Percentiles rank a stretch among this genome's conserved stretches.
phyloP scores from a whole-genome alignment of 2,113 vertebrate species.

The Apodemus sylvaticus region DNA sequence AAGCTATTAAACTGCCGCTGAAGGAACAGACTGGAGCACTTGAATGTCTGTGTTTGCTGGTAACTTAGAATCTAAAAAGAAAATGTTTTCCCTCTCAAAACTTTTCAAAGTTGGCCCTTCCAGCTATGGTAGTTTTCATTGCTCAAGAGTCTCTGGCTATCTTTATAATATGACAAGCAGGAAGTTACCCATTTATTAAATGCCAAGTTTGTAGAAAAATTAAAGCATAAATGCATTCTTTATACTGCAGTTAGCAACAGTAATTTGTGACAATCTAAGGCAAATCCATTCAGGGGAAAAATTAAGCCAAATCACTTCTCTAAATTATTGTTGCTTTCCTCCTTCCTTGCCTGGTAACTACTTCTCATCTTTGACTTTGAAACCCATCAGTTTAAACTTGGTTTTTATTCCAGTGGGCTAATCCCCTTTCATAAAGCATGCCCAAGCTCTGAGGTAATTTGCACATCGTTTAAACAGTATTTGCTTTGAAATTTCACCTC shows the following conservation, averaged over 20 bases:
- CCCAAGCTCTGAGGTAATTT: constrained; percentile 91
- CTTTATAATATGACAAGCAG: constrained; percentile 64
- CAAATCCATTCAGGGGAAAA: constrained; percentile 70
- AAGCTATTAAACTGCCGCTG: constrained; percentile 77
- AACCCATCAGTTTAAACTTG: constrained; percentile 87
- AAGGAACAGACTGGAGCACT: constrained; percentile 75
- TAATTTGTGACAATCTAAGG: constrained; percentile 77
- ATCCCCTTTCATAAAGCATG: constrained; percentile 91
- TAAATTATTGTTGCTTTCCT: constrained; percentile 81
- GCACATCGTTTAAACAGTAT: constrained; percentile 91
- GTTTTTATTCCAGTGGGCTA: constrained; percentile 90
- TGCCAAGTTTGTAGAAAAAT: constrained; percentile 76
- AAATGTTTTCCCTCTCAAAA: constrained; percentile 71
- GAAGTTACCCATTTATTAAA: constrained; percentile 74
- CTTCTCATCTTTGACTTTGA: constrained; percentile 88
- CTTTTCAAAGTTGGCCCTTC: constrained; percentile 72
- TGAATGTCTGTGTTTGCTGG: constrained; percentile 77
- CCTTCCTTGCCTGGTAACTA: constrained; percentile 81
- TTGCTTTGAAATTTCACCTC: constrained; percentile 94
- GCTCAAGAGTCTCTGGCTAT: constrained; percentile 19
- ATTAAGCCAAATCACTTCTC: constrained; percentile 81
- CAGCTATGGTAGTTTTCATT: constrained; percentile 76
- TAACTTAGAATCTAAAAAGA: constrained; percentile 79
- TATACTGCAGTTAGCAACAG: constrained; percentile 74
- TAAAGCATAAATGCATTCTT: constrained; percentile 74